Conservation (phyloP, 1,140 invertebrate species). For the Nymphalis io region DNA sequence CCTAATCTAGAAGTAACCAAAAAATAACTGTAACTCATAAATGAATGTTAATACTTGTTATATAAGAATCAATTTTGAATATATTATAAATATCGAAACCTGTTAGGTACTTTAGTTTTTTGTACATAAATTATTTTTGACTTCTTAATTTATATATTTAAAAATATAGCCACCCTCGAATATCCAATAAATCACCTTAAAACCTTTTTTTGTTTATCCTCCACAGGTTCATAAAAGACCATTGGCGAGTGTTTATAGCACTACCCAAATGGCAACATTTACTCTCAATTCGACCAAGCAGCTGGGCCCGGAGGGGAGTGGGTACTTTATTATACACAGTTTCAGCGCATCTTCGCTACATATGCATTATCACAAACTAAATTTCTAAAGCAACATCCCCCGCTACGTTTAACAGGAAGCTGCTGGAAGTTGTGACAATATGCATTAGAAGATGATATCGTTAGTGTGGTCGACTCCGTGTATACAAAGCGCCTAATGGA, state of each 20-base stretch:
- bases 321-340: slow-evolving; percentile 38
- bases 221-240: slow-evolving; percentile 34
- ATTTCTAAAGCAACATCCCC: slow-evolving; percentile 45
- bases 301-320: slow-evolving; percentile 48
- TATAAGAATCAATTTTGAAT: not conserved
- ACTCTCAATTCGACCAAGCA: slow-evolving; percentile 53
- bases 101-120: not conserved
- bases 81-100: too few relatives aligned
- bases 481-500: slow-evolving; percentile 46
- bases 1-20: not conserved
- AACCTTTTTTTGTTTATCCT: slow-evolving; percentile 11
- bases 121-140: not conserved
- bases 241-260: slow-evolving; percentile 43
- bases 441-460: slow-evolving; percentile 56
- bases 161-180: not conserved
- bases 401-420: slow-evolving; percentile 36
- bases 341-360: slow-evolving; percentile 31
- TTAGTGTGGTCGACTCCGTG: slow-evolving; percentile 40
- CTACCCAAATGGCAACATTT: slow-evolving; percentile 51
- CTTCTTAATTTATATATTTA: not conserved
- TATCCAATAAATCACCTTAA: not conserved
- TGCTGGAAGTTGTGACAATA: slow-evolving; percentile 41
- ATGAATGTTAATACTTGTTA: not conserved
- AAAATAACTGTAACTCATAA: not conserved
- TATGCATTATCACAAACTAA: slow-evolving; percentile 46